Conservation (phyloP, 1,140 invertebrate genomes). For the Trichonephila inaurata region DNA sequence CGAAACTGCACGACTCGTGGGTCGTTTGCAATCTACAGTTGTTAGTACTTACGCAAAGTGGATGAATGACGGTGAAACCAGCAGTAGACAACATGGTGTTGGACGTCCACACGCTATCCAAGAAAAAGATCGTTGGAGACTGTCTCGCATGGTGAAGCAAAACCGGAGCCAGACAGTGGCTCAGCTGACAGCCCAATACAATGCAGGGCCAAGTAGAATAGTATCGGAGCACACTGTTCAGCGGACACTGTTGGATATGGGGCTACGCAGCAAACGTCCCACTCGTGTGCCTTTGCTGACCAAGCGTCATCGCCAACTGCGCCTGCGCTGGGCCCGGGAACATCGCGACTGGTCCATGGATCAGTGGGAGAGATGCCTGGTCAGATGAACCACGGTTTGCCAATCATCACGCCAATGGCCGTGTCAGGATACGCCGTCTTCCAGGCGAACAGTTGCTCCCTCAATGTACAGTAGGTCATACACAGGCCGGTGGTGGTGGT, state of each 20-base stretch:
- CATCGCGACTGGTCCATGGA: no score
- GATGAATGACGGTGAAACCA: conserved; percentile 61
- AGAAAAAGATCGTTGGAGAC: conserved; percentile 45
- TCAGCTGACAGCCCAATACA: no score
- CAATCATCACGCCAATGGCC: no score
- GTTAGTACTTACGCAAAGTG: conserved; percentile 51
- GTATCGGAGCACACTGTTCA: conserved; percentile 33
- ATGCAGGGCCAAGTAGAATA: not conserved
- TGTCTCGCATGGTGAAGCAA: conserved; percentile 55
- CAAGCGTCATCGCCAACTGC: no score
- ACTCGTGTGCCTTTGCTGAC: conserved; percentile 52
- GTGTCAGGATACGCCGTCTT: no score
- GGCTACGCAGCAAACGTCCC: conserved; percentile 56
- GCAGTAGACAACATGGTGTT: conserved; percentile 55
- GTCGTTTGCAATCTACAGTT: conserved; percentile 42
- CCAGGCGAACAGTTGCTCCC: no score
- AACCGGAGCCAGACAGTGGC: conserved; percentile 44
- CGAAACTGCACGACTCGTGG: conserved; percentile 30
- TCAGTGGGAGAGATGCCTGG: no score
- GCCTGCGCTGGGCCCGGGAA: no score
- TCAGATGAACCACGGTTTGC: no score
- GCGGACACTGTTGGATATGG: conserved; percentile 54
- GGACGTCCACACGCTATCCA: conserved; percentile 57
- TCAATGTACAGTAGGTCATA: no score
- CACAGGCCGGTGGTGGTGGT: no score